Evolutionary conservation across 2,113 vertebrate species (phyloP).

Genomic region (Prunella fulvescens): DNA sequence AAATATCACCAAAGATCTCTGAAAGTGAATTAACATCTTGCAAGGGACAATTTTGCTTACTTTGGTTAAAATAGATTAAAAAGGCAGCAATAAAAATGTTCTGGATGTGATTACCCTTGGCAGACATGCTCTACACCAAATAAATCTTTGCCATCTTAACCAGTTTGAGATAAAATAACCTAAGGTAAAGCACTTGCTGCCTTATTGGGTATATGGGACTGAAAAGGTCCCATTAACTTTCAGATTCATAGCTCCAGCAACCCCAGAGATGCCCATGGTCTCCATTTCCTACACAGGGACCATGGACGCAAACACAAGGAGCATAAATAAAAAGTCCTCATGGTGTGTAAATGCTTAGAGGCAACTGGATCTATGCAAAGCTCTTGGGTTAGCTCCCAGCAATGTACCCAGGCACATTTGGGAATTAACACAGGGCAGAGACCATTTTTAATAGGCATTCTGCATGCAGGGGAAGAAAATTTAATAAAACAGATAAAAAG

Average conservation of each 20-base stretch:
- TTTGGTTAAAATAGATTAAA: background rate
- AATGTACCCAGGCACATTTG: background rate
- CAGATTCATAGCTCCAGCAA: background rate
- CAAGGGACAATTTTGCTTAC: background rate
- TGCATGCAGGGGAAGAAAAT: background rate
- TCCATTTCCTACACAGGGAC: background rate
- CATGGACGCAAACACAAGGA: background rate
- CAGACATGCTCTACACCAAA: background rate
- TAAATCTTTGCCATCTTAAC: background rate
- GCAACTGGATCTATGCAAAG: background rate
- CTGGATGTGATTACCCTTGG: background rate
- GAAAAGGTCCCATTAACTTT: background rate
- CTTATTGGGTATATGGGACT: background rate
- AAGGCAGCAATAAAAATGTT: background rate
- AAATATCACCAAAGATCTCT: background rate
- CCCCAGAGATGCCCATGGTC: background rate
- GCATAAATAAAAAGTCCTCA: background rate
- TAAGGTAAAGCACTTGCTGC: background rate
- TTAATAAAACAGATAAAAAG: background rate
- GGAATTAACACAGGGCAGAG: background rate
- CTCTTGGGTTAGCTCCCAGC: background rate
- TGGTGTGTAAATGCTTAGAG: fast-evolving
- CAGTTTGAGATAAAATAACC: background rate
- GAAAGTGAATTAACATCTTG: background rate
- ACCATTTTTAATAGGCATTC: background rate